phyloP scores from a whole-genome alignment of 2,113 vertebrate species.

The Nerophis ophidion region DNA sequence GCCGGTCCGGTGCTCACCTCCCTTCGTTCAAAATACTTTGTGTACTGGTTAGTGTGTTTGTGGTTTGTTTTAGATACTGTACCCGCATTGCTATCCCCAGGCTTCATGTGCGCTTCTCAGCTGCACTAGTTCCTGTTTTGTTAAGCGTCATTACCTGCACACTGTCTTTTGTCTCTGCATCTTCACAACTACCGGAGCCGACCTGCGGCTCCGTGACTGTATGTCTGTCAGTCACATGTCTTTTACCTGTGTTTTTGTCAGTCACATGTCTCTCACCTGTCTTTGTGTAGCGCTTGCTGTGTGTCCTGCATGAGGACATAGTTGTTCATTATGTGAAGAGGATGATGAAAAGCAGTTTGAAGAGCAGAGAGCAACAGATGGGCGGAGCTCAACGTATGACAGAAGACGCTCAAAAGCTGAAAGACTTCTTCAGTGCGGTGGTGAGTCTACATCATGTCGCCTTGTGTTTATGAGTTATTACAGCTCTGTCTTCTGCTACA shows the following conservation, averaged over 20 bases:
- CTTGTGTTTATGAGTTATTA: too few species aligned
- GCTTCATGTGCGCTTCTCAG: too few species aligned
- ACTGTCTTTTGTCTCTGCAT: too few species aligned
- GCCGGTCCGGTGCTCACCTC: too few species aligned
- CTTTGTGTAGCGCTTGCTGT: constrained; percentile 65
- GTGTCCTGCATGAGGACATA: constrained; percentile 57
- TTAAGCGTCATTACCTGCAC: too few species aligned
- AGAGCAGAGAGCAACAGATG: constrained; percentile 69
- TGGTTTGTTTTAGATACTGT: too few species aligned
- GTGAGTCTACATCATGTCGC: constrained; percentile 58
- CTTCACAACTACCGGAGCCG: too few species aligned
- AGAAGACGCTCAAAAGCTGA: constrained; percentile 60
- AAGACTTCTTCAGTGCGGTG: constrained; percentile 65
- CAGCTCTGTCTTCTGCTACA: too few species aligned
- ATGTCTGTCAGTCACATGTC: constrained; percentile 13
- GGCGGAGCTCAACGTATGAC: constrained; percentile 63
- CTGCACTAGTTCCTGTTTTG: too few species aligned
- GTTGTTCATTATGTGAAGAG: constrained; percentile 74
- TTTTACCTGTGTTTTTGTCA: not conserved
- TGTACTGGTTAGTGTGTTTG: too few species aligned
- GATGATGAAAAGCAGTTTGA: constrained; percentile 74
- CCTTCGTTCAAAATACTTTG: too few species aligned
- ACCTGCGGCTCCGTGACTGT: not conserved
- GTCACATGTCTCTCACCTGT: not conserved
- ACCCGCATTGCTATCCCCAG: too few species aligned